Evolutionary conservation across 2,888 invertebrate species (phyloP).

Genomic region (Quadroppia sp.): DNA sequence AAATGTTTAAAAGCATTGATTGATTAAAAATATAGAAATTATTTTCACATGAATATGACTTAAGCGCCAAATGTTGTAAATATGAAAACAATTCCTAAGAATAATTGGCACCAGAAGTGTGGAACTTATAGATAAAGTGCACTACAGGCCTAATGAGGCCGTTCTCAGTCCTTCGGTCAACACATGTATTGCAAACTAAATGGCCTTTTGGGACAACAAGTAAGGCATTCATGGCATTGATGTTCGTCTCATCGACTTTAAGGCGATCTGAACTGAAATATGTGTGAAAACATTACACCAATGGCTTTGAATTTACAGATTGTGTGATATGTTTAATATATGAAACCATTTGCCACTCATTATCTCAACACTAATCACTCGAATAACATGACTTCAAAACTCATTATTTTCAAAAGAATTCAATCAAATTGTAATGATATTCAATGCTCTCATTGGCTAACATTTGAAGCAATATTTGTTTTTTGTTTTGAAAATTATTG

Average conservation of each 20-base stretch:
- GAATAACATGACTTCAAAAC: too few relatives aligned
- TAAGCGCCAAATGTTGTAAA: neutral
- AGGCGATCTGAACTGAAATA: neutral
- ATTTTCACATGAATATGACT: too few relatives aligned
- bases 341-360: neutral
- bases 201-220: neutral
- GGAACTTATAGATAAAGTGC: slow-evolving; percentile 33
- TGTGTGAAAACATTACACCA: neutral
- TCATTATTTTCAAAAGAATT: too few relatives aligned
- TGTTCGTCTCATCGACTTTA: neutral
- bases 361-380: neutral
- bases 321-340: neutral
- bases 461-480: too few relatives aligned
- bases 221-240: neutral
- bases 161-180: slow-evolving; percentile 17
- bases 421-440: too few relatives aligned
- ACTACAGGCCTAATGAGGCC: slow-evolving; percentile 7
- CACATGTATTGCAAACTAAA: slow-evolving; percentile 3
- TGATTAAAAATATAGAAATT: too few relatives aligned
- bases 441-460: too few relatives aligned
- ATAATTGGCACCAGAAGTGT: slow-evolving; percentile 19
- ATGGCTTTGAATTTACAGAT: neutral
- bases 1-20: too few relatives aligned
- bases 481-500: too few relatives aligned
- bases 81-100: slow-evolving; percentile 22